Evolutionary conservation across 2,113 vertebrate genomes (phyloP), one percentile per base, ranked within the genome.

Genomic region (Corythornis vintsioides): DNA sequence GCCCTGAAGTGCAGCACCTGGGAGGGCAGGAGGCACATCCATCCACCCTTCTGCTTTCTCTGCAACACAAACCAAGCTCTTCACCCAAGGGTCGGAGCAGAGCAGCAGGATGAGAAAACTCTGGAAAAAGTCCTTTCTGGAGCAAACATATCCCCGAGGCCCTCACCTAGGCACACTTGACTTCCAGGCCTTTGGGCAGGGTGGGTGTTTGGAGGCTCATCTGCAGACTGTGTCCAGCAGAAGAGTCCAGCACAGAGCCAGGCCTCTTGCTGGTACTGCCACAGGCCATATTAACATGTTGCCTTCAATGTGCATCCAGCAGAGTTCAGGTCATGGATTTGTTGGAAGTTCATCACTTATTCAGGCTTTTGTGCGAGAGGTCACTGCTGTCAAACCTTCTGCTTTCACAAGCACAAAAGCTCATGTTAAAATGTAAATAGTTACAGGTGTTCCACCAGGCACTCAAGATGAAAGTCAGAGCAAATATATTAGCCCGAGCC

Each of bases 391-490:
- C 95, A 96, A 95, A 96, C 76, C 65, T 78, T 91, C 92, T 94
- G 87, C 95, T 95, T 96, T 96, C 94, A 95, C 48, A 53, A 91
- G 92, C 92, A 95, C 92, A 96, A 96, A 96, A 92, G 94, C 95
- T 86, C 79, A 78, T 91, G 94, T 91, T 92, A 92, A 92, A 95
- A 93, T 94, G 94, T 94, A 96, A 96, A 96, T 94, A 96, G 91
- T 94, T 93, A 96, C 87, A 96, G 96, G 91, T 96, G 89, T 96
- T 96, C 87, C 89, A 96, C 91, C 85, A 91, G 60, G 79, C 95
- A 95, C 93, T 96, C 93, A 91, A 94, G 89, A 95, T 93, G 79
- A 95, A 96, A 96, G 94, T 94, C 89, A 92, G 84, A 87, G 91
- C 75, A 95, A 95, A 96, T 95, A 83, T 83, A 94, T 91, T 94